phyloP scores from a whole-genome alignment of 2,797 vertebrate genomes.

The Chelon labrosus region DNA sequence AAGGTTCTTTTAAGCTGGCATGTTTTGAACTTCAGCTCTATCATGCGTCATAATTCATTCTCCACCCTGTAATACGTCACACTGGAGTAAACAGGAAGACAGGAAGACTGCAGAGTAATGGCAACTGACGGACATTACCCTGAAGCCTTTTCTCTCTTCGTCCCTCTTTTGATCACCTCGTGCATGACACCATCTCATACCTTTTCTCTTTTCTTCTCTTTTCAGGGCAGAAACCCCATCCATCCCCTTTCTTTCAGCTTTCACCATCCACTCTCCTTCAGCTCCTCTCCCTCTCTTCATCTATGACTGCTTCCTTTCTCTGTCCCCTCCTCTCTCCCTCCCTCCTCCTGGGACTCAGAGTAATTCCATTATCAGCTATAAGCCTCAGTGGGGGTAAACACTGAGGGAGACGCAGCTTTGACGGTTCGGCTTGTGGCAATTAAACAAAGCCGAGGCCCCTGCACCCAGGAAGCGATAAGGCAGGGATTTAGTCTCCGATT shows the following conservation, averaged over 20 bases:
- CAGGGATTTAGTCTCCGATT: constrained; percentile 75
- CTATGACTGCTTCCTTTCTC: constrained; percentile 41
- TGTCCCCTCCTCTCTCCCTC: constrained; percentile 28
- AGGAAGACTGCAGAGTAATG: constrained; percentile 45
- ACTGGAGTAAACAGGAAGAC: constrained; percentile 59
- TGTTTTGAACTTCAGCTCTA: constrained; percentile 53
- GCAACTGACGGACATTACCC: constrained; percentile 43
- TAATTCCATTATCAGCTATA: constrained; percentile 84
- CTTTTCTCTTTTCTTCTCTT: constrained; percentile 24
- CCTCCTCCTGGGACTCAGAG: constrained; percentile 70
- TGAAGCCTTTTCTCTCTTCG: constrained; percentile 27
- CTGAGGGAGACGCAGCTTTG: constrained; percentile 77
- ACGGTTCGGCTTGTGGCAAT: constrained; percentile 76
- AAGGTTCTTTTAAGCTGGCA: constrained; percentile 47
- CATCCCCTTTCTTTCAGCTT: constrained; percentile 39
- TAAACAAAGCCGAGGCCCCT: constrained; percentile 78
- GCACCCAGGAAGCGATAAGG: constrained; percentile 74
- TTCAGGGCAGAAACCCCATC: constrained; percentile 33
- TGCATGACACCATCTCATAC: constrained; percentile 32
- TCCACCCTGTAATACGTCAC: constrained; percentile 57
- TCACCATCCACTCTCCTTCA: constrained; percentile 45
- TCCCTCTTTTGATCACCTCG: constrained; percentile 22
- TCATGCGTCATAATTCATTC: constrained; percentile 64
- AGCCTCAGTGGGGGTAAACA: constrained; percentile 80
- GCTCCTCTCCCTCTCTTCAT: constrained; percentile 37